Conservation (phyloP, 2,888 invertebrate genomes). For the Zygothrica quintamaculata region DNA sequence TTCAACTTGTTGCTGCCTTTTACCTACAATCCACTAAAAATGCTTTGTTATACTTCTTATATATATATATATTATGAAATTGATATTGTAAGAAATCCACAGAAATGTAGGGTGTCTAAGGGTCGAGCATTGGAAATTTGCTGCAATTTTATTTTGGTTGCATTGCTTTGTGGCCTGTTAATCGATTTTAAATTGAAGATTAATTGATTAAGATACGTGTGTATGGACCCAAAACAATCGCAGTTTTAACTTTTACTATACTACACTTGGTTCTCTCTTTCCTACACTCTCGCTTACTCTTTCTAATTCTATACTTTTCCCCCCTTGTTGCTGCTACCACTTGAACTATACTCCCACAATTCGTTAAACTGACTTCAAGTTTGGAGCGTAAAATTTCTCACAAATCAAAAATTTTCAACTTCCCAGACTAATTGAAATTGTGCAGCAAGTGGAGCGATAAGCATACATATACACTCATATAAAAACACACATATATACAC, state of each 20-base stretch:
- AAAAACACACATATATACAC: no score
- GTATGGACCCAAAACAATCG: neutral
- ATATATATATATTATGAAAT: no score
- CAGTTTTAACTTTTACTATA: neutral
- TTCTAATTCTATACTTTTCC: neutral
- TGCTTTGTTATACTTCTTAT: no score
- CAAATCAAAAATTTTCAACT: conserved; percentile 15
- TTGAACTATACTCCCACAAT: conserved; percentile 41
- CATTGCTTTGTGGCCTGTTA: conserved; percentile 35
- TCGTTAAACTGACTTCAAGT: conserved; percentile 7
- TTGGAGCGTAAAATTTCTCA: conserved; percentile 38
- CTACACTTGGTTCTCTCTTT: conserved; percentile 9
- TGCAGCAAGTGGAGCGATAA: neutral
- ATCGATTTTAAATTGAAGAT: conserved; percentile 71
- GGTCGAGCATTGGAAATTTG: conserved; percentile 10
- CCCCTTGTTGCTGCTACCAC: conserved; percentile 8
- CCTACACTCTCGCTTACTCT: neutral
- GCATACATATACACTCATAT: no score
- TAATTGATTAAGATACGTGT: conserved; percentile 64
- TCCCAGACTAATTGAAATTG: conserved; percentile 33
- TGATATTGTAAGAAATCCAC: no score
- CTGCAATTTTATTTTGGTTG: neutral
- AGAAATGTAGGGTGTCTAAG: conserved; percentile 13
- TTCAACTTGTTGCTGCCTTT: no score
- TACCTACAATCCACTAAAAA: no score